A percentile compares a stretch with the other conserved stretches of the same genome.
phyloP scores from a whole-genome alignment of 2,113 vertebrate species.

The Vireo altiloquus region DNA sequence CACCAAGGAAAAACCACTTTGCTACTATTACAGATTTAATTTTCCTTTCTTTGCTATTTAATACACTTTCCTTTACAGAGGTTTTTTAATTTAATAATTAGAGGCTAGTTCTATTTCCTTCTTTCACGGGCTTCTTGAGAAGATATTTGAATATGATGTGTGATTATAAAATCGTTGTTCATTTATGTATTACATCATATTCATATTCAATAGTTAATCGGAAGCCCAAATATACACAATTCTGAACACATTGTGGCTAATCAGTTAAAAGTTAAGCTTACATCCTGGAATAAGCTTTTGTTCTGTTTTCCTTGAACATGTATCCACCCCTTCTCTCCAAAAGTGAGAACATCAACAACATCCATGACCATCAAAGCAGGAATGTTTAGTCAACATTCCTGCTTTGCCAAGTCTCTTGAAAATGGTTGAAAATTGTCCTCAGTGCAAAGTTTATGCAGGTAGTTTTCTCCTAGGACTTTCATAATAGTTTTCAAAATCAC shows the following conservation, averaged over 20 bases:
- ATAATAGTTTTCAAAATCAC: background rate
- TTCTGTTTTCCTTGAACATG: background rate
- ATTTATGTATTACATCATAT: background rate
- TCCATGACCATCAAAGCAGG: background rate
- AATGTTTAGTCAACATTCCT: background rate
- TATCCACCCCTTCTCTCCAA: background rate
- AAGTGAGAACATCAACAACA: background rate
- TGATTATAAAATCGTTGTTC: background rate
- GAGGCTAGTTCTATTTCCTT: background rate
- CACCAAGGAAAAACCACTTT: background rate
- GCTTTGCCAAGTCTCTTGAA: background rate
- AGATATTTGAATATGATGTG: accelerated
- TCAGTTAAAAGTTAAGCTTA: background rate
- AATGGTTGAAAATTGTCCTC: background rate
- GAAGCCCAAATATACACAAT: background rate
- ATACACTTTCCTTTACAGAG: background rate
- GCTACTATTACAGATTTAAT: background rate
- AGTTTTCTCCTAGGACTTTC: background rate
- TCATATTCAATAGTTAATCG: background rate
- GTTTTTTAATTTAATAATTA: background rate
- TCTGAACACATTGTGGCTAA: background rate
- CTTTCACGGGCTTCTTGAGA: background rate
- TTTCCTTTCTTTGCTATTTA: background rate
- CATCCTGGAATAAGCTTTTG: background rate
- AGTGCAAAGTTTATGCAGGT: background rate